Conservation (phyloP, 1,140 invertebrate species). For the Drosophila quadrilineata region DNA sequence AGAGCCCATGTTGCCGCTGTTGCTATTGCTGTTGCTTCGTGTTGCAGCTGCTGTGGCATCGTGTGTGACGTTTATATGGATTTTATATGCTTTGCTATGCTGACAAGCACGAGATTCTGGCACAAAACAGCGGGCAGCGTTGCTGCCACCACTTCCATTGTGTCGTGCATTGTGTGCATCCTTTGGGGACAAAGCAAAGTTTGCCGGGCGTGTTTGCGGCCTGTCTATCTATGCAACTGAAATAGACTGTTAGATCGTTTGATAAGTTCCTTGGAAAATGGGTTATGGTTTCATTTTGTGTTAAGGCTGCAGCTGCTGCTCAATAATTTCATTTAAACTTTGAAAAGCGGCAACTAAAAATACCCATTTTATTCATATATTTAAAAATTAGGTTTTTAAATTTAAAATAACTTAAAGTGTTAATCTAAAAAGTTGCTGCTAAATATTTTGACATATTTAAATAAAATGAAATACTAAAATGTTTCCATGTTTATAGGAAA, state of each 20-base stretch:
- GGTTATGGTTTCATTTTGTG: not conserved
- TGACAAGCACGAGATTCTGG: slow-evolving; percentile 25
- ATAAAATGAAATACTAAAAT: too few species aligned
- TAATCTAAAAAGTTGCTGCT: too few species aligned
- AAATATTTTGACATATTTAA: too few species aligned
- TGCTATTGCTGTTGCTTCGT: slow-evolving; percentile 3
- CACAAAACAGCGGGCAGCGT: slow-evolving; percentile 32
- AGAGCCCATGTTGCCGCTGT: slow-evolving; percentile 35
- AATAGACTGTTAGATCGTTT: slow-evolving; percentile 12
- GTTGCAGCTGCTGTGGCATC: slow-evolving; percentile 20
- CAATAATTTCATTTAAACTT: not conserved
- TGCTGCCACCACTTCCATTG: slow-evolving; percentile 17
- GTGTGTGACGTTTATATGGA: slow-evolving; percentile 47
- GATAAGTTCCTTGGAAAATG: slow-evolving; percentile 14
- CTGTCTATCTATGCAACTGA: not conserved
- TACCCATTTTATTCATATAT: not conserved
- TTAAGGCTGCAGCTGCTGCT: not conserved
- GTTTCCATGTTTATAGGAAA: too few species aligned
- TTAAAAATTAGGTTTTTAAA: too few species aligned
- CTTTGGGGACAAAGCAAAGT: slow-evolving; percentile 2
- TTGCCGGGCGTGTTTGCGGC: not conserved
- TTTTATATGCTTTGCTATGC: slow-evolving; percentile 21
- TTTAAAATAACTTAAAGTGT: too few species aligned
- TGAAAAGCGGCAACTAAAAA: not conserved
- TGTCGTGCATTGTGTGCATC: slow-evolving; percentile 15